These are phyloP conservation scores for Halotydeus destructor DNA, from an alignment of 1,140 invertebrate genomes.

Conservation along the genomic window DNA sequence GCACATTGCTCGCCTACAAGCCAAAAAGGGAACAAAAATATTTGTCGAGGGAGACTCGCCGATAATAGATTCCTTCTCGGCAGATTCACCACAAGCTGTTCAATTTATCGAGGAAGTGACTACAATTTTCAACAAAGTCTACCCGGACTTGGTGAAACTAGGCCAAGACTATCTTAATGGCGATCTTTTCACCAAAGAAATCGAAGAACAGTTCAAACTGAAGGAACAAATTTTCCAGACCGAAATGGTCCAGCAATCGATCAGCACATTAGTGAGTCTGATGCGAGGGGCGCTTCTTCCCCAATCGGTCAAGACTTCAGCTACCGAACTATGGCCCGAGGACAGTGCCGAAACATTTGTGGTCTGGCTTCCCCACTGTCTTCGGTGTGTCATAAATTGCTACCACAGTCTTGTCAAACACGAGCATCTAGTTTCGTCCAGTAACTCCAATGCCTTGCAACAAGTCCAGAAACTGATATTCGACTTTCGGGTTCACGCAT, in stretches of 20 bases:
- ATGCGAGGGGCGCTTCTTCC: constrained; percentile 41
- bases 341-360: constrained; percentile 23
- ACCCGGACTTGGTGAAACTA: constrained; percentile 68
- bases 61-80: constrained; percentile 4
- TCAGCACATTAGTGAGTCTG: constrained; percentile 40
- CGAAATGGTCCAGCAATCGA: constrained; percentile 39
- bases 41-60: neutral
- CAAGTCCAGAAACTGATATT: constrained; percentile 62
- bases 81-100: constrained; percentile 28
- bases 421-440: constrained; percentile 52
- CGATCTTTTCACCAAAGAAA: constrained; percentile 45
- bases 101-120: constrained; percentile 50
- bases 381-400: constrained; percentile 38
- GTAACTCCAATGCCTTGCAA: constrained; percentile 39
- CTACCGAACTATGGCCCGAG: constrained; percentile 10
- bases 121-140: constrained; percentile 40
- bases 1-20: constrained; percentile 24
- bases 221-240: constrained; percentile 11
- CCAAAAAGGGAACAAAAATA: constrained; percentile 1
- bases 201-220: constrained; percentile 11
- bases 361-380: constrained; percentile 53
- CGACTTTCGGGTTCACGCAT: constrained; percentile 64
- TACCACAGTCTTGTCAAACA: constrained; percentile 26
- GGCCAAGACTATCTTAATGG: constrained; percentile 72
- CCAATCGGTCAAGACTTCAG: constrained; percentile 26